A percentile compares a stretch with the other conserved stretches of the same genome.
These are phyloP conservation scores for Muscicapa adusta DNA, from an alignment of 2,113 vertebrate genomes.

Conservation along the genomic window DNA sequence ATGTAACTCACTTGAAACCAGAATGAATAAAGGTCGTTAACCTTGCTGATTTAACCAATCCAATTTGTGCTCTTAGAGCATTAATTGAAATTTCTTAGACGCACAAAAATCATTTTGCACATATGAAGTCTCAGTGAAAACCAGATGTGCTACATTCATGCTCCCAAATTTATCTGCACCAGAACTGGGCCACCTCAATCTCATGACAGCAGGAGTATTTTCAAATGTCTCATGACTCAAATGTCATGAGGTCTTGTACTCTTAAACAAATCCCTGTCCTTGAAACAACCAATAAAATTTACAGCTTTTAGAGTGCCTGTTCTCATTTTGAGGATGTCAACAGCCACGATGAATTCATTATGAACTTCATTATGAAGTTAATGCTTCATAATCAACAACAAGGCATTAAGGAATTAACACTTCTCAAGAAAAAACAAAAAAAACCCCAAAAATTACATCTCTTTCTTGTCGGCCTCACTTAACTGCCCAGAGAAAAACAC, in stretches of 20 bases:
- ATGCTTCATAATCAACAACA: neutral
- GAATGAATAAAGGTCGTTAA: neutral
- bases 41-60: neutral
- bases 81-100: neutral
- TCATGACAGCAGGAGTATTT: neutral
- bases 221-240: neutral
- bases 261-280: neutral
- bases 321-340: neutral
- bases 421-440: neutral
- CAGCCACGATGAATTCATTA: too few species aligned
- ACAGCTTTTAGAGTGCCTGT: neutral
- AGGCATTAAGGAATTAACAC: neutral
- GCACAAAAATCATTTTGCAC: neutral
- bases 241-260: too few species aligned
- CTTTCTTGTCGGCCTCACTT: neutral
- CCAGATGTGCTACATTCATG: too few species aligned
- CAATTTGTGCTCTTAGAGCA: neutral
- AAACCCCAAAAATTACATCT: neutral
- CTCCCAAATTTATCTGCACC: neutral
- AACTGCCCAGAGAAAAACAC: rapidly evolving
- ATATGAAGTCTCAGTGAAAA: neutral
- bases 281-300: neutral
- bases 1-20: neutral
- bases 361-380: neutral
- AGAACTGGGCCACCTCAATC: neutral